Evolutionary conservation across 2,888 invertebrate genomes (phyloP).

Genomic region (Dynastes maya): DNA sequence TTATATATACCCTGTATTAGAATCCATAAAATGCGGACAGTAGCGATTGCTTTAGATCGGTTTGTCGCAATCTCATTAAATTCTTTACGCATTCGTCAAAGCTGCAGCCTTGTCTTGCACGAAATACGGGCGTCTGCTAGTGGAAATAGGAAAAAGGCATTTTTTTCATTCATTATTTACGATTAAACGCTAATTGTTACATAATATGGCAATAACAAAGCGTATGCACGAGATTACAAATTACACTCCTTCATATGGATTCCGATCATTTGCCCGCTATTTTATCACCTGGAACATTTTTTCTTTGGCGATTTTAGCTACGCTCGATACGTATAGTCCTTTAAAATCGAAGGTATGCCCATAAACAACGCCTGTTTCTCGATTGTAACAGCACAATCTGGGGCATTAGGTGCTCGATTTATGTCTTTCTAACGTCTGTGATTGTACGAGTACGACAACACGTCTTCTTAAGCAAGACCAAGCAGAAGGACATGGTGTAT

Average conservation of each 20-base stretch:
- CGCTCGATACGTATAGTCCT: conserved; percentile 12
- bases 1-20: not conserved
- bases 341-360: conserved; percentile 31
- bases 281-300: conserved; percentile 30
- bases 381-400: conserved; percentile 23
- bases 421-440: conserved; percentile 13
- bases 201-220: conserved; percentile 25
- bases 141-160: conserved; percentile 30
- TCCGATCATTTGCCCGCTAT: conserved; percentile 32
- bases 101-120: conserved; percentile 12
- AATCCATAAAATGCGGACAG: not conserved
- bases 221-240: conserved; percentile 18
- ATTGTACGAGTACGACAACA: conserved; percentile 14
- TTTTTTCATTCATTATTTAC: not conserved
- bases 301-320: conserved; percentile 15
- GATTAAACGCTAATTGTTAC: conserved; percentile 7
- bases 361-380: conserved; percentile 35
- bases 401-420: conserved; percentile 26
- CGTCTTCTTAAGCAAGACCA: conserved; percentile 35
- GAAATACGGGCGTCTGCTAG: conserved; percentile 9
- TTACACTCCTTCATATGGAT: not conserved
- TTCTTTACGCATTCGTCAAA: too few species aligned
- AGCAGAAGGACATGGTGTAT: conserved; percentile 21
- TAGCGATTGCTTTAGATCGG: not conserved
- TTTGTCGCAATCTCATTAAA: conserved; percentile 9